A percentile compares a stretch with the other conserved stretches of the same genome.
phyloP scores from a whole-genome alignment of 2,113 vertebrate species.

The Cynopterus brachyotis region DNA sequence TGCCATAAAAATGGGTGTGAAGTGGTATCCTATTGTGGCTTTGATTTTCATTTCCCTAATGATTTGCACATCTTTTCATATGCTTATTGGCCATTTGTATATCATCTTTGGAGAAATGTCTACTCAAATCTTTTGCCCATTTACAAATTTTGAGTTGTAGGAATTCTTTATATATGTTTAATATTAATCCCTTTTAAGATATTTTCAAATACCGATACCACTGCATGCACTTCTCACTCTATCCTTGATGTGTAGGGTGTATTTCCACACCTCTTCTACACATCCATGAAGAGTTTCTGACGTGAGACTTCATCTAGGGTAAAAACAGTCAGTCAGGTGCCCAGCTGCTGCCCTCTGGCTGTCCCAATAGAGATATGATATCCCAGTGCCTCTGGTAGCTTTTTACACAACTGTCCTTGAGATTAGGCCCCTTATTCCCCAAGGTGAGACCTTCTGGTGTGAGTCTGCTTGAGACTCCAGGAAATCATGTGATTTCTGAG shows the following conservation, averaged over 20 bases:
- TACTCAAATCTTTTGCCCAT: background rate
- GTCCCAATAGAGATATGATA: background rate
- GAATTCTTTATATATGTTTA: background rate
- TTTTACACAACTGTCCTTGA: background rate
- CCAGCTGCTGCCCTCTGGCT: background rate
- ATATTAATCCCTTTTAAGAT: background rate
- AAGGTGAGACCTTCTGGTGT: background rate
- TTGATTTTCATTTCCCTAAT: conserved; percentile 16
- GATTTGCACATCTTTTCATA: background rate
- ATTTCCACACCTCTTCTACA: background rate
- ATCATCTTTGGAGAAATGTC: background rate
- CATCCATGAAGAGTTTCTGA: background rate
- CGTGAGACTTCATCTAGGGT: background rate
- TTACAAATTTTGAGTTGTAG: background rate
- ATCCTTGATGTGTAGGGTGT: background rate
- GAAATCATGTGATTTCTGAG: background rate
- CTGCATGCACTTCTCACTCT: background rate
- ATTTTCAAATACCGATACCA: background rate
- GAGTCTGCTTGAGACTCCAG: background rate
- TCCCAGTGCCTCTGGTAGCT: background rate
- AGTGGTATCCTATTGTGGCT: background rate
- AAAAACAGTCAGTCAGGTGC: background rate
- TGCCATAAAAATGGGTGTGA: background rate
- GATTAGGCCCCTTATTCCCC: background rate
- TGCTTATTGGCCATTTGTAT: background rate